Evolutionary conservation across 92 coral and sea anemone species (phyloP).

Genomic region (Palythoa caribaeorum): DNA sequence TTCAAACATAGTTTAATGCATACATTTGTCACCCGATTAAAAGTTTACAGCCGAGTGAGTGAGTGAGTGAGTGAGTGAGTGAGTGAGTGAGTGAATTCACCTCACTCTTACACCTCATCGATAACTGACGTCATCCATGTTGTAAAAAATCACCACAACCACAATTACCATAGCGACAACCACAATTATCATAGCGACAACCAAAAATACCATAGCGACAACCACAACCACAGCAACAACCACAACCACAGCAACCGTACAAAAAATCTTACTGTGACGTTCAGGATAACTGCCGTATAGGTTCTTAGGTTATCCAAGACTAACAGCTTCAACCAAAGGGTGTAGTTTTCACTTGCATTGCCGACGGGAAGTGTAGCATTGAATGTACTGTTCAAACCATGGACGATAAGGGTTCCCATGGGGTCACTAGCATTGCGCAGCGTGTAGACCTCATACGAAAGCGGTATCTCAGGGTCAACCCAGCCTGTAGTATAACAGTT

Average conservation of each 20-base stretch:
- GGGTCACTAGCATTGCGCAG: not conserved
- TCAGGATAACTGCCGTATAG: not conserved
- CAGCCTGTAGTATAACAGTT: not conserved
- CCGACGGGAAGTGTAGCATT: constrained; percentile 3
- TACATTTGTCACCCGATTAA: too few relatives aligned
- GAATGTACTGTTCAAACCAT: constrained; percentile 9
- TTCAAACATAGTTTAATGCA: too few relatives aligned
- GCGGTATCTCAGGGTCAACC: not conserved
- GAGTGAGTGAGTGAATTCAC: too few relatives aligned
- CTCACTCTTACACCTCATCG: too few relatives aligned
- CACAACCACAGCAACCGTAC: not conserved
- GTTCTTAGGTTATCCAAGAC: not conserved
- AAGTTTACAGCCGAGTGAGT: too few relatives aligned
- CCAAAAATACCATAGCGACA: too few relatives aligned
- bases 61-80: too few relatives aligned
- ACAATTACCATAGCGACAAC: too few relatives aligned
- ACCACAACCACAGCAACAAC: not conserved
- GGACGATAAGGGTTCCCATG: constrained; percentile 17
- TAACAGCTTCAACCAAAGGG: not conserved
- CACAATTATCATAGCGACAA: too few relatives aligned
- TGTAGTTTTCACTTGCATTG: not conserved
- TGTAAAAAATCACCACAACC: too few relatives aligned
- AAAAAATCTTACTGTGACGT: constrained; percentile 1
- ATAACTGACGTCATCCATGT: too few relatives aligned
- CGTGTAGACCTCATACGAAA: constrained; percentile 28